A percentile compares a stretch with the other conserved stretches of the same genome.
These are phyloP conservation scores for Dallia pectoralis DNA, from an alignment of 2,797 vertebrate species.

Conservation along the genomic window DNA sequence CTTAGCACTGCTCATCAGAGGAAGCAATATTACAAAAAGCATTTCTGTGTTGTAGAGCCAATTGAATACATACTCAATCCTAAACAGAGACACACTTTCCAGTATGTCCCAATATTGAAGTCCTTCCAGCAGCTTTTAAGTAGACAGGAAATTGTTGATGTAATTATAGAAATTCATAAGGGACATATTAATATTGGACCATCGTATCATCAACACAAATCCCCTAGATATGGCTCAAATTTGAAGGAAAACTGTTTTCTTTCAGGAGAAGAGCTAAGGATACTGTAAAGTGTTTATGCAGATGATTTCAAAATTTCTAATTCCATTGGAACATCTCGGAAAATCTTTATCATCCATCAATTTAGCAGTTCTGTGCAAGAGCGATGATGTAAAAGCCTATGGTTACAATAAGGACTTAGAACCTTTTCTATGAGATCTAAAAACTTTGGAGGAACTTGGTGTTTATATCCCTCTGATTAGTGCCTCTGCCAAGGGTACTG, in stretches of 20 bases:
- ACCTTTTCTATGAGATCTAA: too few relatives aligned
- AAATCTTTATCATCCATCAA: too few relatives aligned
- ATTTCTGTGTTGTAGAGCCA: constrained; percentile 37
- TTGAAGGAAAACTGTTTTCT: neutral
- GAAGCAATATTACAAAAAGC: constrained; percentile 30
- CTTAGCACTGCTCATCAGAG: constrained; percentile 28
- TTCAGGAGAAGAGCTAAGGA: neutral
- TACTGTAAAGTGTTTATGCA: neutral
- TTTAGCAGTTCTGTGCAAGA: too few relatives aligned
- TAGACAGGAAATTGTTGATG: too few relatives aligned
- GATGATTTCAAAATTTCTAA: neutral
- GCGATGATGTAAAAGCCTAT: too few relatives aligned
- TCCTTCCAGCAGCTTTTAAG: too few relatives aligned
- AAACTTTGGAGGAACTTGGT: too few relatives aligned
- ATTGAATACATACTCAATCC: constrained; percentile 38
- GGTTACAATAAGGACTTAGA: too few relatives aligned
- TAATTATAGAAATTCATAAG: too few relatives aligned
- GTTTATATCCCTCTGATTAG: too few relatives aligned
- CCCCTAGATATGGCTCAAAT: neutral
- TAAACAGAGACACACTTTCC: constrained; percentile 31
- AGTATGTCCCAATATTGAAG: constrained; percentile 50
- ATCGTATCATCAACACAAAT: neutral
- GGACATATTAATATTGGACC: neutral
- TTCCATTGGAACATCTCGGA: neutral
- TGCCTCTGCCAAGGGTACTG: neutral